Evolutionary conservation across 2,888 invertebrate species (phyloP), one percentile per base, ranked within the genome.

Genomic region (Orthosia gracilis): DNA sequence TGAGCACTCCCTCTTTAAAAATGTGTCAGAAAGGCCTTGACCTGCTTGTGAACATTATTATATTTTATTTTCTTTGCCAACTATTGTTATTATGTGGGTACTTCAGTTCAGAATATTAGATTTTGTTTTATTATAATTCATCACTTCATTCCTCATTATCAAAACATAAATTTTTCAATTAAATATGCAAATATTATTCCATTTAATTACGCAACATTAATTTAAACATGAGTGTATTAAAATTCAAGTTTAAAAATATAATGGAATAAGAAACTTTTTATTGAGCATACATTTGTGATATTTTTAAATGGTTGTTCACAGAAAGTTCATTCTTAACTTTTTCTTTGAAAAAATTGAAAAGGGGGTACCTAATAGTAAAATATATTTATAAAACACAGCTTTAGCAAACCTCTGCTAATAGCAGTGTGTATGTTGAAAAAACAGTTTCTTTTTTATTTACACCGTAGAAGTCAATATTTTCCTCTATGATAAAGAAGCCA

Each of bases 1-100:
- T 23, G 31, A 61, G 21, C 31, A 62, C 18, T 31, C 9, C 4
- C 31, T 66, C n/a, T 2, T n/a, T 52, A 52, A 54, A 66, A 66
- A 40, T 49, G 17, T 52, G 23, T 49, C 23, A 75, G 49, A 21
- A 23, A 13, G 21, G 21, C 52, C 49, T 76, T 68, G 54, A 61
- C 55, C 54, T 11, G 9, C 9, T 15, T 54, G 1, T 40, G 26
- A 18, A 7, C 7, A 5, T 45, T 54, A 18, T n/a, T n/a, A 4
- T 3, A 11, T 45, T 45, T 71, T 58, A 26, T 26, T 26, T 26
- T 7, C 0, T 13, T 50, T 21, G 58, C 12, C 31, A 17, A 9
- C 13, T 1, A n/a, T 17, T 26, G 3, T 9, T 50, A 58, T 0
- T 40, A 40, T 40, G 40, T 40, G 40, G 40, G 40, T 40, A 11